Evolutionary conservation across 2,797 vertebrate genomes (phyloP), one percentile per base, ranked within the genome.

Genomic region (Cirrhinus mrigala): DNA sequence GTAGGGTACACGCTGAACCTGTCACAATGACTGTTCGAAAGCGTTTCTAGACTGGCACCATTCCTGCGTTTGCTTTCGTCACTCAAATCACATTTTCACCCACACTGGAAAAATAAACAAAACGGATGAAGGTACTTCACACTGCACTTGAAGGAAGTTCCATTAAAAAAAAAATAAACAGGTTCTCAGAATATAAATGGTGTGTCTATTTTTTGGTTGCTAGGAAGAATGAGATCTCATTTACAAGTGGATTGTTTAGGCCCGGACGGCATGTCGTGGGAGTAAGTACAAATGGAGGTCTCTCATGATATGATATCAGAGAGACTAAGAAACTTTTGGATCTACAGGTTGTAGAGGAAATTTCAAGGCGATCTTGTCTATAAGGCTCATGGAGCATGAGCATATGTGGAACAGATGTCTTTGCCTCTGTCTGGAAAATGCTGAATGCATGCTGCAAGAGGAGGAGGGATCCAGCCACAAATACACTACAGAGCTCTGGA

Each of bases 381-480:
- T 75, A 87, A 64, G 86, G 85, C 48, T 74, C 33, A 29, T 62
- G 12, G 24, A 83, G 80, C 83, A 81, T 87, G 87, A 91, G 90
- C 92, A 94, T 91, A 87, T 92, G 90, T 89, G 92, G 87, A 91
- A 92, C 94, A 95, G 92, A 95, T 94, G 94, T 92, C 87, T 82
- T 54, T 89, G 77, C 80, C 90, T 90, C 70, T 81, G 84, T 91
- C 88, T 90, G 81, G 79, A 88, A 89, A 89, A 68, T 84, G 81
- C 87, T 69, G 85, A 69, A 86, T 60, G 44, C 29, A 54, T 46
- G 46, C 89, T 73, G 18, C 76, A 75, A 85, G 69, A 22, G 58
- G 12, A 70, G 27, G 16, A 44, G 81, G 74, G 83, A 62, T 82
- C 88, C 66, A 88, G 84, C 86, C 56, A 40, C 83, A 87, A 74